These are phyloP conservation scores for Poeciliopsis presidionis DNA, from an alignment of 2,797 vertebrate species.

Conservation along the genomic window DNA sequence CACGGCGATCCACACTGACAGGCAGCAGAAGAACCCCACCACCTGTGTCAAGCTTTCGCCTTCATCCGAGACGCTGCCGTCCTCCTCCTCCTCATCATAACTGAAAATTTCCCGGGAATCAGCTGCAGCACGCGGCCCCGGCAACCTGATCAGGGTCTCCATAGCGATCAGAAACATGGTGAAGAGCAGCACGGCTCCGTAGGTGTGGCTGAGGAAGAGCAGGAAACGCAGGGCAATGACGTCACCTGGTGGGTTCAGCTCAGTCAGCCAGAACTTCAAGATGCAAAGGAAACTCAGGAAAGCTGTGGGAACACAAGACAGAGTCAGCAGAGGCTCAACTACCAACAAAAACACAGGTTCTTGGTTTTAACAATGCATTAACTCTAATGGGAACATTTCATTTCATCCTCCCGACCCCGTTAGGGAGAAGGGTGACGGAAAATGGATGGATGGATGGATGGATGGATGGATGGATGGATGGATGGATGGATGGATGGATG, in stretches of 20 bases:
- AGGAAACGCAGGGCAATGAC: constrained; percentile 78
- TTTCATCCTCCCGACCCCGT: too few relatives aligned
- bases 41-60: constrained; percentile 14
- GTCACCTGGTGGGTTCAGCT: constrained; percentile 47
- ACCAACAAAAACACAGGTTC: not conserved
- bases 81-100: not conserved
- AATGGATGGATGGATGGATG: too few relatives aligned
- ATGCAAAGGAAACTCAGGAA: constrained; percentile 72
- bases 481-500: too few relatives aligned
- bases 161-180: constrained; percentile 70
- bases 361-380: not conserved
- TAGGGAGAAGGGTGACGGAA: too few relatives aligned
- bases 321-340: not conserved
- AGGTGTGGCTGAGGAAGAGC: constrained; percentile 80
- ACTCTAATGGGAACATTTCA: not conserved
- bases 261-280: constrained; percentile 52
- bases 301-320: constrained; percentile 52
- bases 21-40: constrained; percentile 74
- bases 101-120: not conserved
- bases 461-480: too few relatives aligned
- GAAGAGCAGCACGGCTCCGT: constrained; percentile 74
- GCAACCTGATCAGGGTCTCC: constrained; percentile 65
- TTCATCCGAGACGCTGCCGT: not conserved
- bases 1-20: constrained; percentile 69
- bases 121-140: constrained; percentile 16